These are phyloP conservation scores for Schizotus pectinicornis DNA, from an alignment of 2,888 invertebrate species.

Conservation along the genomic window DNA sequence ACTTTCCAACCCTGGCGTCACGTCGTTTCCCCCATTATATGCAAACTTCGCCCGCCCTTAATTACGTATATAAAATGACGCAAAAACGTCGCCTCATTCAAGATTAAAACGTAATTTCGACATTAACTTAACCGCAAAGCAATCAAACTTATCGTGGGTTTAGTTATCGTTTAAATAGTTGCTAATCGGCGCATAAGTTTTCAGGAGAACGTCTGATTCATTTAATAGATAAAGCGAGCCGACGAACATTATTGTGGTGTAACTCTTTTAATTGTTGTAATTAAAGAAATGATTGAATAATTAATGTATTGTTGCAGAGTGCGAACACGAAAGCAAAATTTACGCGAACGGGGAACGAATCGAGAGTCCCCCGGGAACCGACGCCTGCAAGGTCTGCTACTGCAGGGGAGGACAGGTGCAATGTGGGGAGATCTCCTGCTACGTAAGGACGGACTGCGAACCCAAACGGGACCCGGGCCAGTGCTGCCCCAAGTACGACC, in stretches of 20 bases:
- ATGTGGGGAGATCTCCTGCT: constrained; percentile 79
- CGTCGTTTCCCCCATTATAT: too few species aligned
- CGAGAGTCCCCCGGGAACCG: constrained; percentile 66
- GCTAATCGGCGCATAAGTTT: too few species aligned
- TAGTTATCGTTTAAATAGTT: neutral
- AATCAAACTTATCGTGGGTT: neutral
- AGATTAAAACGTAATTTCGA: too few species aligned
- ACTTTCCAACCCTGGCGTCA: too few species aligned
- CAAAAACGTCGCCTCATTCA: neutral
- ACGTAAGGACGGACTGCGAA: constrained; percentile 76
- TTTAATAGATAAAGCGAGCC: neutral
- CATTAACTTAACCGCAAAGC: neutral
- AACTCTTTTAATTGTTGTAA: too few species aligned
- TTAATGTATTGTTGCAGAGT: constrained; percentile 64
- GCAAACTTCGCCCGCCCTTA: too few species aligned
- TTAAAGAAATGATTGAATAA: neutral
- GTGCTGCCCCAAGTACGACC: constrained; percentile 83
- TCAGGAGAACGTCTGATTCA: too few species aligned
- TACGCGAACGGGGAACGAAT: constrained; percentile 80
- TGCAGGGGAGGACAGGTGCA: constrained; percentile 81
- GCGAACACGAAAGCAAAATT: constrained; percentile 74
- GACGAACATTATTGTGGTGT: too few species aligned
- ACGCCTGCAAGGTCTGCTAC: constrained; percentile 81
- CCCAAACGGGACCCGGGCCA: constrained; percentile 74
- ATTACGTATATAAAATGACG: neutral